Conservation (phyloP, 2,113 vertebrate genomes). For the Dasyprocta punctata region DNA sequence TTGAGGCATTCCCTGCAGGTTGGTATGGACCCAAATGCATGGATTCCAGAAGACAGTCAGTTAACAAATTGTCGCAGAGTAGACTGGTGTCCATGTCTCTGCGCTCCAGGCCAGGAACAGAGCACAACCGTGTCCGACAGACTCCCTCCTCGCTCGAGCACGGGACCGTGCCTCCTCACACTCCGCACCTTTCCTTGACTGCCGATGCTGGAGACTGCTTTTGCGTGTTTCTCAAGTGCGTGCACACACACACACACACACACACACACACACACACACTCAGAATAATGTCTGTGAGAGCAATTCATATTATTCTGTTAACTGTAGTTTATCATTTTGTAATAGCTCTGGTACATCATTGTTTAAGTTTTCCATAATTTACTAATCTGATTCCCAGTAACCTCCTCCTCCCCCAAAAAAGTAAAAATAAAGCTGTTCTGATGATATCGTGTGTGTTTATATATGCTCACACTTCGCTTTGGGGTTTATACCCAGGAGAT, state of each 20-base stretch:
- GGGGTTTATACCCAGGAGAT: accelerated
- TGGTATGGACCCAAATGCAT: accelerated
- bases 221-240: too few relatives aligned
- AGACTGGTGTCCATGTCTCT: accelerated
- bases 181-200: accelerated
- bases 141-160: accelerated
- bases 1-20: not conserved
- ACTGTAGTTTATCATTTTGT: not conserved
- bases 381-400: too few relatives aligned
- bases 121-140: not conserved
- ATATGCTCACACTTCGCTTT: accelerated
- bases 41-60: not conserved
- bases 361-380: too few relatives aligned
- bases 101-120: not conserved
- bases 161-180: accelerated
- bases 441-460: accelerated
- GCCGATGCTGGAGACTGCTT: not conserved
- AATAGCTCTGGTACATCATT: not conserved
- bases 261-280: not conserved
- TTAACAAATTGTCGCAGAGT: not conserved
- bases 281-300: accelerated
- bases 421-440: not conserved
- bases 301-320: accelerated
- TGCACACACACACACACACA: accelerated
- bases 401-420: too few relatives aligned